Base-by-base conservation (phyloP, 2,888 invertebrate species). In the Molanna angustata region DNA sequence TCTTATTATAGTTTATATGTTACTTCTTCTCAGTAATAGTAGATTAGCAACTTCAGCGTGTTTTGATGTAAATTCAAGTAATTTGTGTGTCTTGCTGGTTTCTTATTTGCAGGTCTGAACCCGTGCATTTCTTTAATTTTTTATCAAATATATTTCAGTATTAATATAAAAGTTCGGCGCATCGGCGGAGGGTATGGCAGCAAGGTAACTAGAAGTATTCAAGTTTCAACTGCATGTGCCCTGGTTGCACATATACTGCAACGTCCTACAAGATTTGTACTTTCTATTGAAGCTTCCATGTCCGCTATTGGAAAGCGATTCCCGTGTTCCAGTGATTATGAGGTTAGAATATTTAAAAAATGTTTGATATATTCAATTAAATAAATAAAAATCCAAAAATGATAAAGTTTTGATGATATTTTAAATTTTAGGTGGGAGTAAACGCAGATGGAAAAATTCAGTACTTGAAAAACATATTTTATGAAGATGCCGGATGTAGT, bases 141-240 rank as follows among this genome's bases (percentile, higher is more conserved):
- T n/a, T n/a, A n/a, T n/a, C n/a, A n/a, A 27, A 33, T 27, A 62
- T 52, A 42, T 62, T 65, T 11, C 62, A 86, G 90, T 41, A 78
- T 92, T n/a, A 82, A 87, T 57, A 72, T 92, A 1, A 70, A 73
- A 35, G 86, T 90, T 0, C 78, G 83, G 4, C 81, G 92, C 27
- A 61, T 92, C 2, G 94, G 94, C 2, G 94, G 94, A 7, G 88
- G 74, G 0, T 94, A 87, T 65, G 94, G 94, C 0, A 80, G 78
- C 1, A 94, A 94, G 67, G 83, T 86, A 22, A 78, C 83, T 0
- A 76, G 88, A n/a, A 73, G 81, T 1, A 62, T 75, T 1, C 70
- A 77, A 3, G 62, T 79, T 1, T 79, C 85, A 0, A 80, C 82
- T 59, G 85, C 85, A 0, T 82, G 85, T 62, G 86, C 88, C 0